Evolutionary conservation across 2,888 invertebrate species (phyloP), one percentile per base, ranked within the genome.

Genomic region (Acanthosoma haemorrhoidale): DNA sequence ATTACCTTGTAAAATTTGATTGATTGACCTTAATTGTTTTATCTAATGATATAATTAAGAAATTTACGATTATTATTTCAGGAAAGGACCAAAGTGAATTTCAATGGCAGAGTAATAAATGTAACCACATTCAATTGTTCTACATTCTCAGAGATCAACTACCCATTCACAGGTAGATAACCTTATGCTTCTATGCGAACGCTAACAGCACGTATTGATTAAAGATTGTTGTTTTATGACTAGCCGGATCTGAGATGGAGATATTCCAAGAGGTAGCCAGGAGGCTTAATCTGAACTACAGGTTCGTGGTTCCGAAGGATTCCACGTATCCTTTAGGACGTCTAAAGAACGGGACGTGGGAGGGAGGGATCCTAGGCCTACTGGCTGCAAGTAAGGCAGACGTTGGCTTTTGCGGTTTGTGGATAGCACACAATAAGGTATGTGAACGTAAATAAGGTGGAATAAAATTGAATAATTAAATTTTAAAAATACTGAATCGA

Each of bases 71-170:
- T 34, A 5, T 43, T 29, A 18, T 60, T 69, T 60, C 43, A 69
- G 70, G 64, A 32, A 16, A 58, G 38, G 29, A 57, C 39, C 39
- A 38, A 57, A 6, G 15, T 31, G 16, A 32, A 70, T n/a, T 70
- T 70, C 38, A 8, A 51, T 2, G 70, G 70, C 3, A 64, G 70
- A 25, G 36, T 25, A 32, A 57, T 70, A 13, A 70, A 38, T 31
- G 70, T 39, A 21, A 18, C 66, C 5, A 70, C 70, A 21, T 70
- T 64, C 58, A 70, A 70, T 34, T 70, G 70, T 58, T 70, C 70
- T 9, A 18, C 66, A n/a, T 70, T 70, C 13, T 70, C 70, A 11
- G 34, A 57, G 16, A 66, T 70, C 31, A 66, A 66, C 11, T 39
- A 57, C 18, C 64, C 66, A 21, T 39, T 58, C n/a, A 16, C 15